Evolutionary conservation across 1,140 invertebrate genomes (phyloP).

Genomic region (Bombyx mandarina): DNA sequence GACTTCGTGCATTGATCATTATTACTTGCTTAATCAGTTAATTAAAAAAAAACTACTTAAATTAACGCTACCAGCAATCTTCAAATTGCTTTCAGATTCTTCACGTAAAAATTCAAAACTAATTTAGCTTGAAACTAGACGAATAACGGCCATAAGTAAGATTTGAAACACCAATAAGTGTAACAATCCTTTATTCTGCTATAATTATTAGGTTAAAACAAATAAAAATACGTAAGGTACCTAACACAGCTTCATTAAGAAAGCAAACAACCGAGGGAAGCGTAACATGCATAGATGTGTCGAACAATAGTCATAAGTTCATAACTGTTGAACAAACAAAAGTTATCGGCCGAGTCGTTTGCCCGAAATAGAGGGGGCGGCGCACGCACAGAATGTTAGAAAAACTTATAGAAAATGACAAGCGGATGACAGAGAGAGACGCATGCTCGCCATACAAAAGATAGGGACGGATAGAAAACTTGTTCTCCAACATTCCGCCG

Average conservation of each 20-base stretch:
- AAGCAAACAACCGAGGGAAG: slow-evolving; percentile 49
- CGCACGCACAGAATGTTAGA: slow-evolving; percentile 61
- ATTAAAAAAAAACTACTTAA: too few relatives aligned
- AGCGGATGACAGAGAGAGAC: slow-evolving; percentile 56
- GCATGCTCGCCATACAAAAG: slow-evolving; percentile 44
- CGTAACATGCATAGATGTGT: slow-evolving; percentile 57
- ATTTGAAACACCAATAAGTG: too few relatives aligned
- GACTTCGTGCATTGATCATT: too few relatives aligned
- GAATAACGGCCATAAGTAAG: too few relatives aligned
- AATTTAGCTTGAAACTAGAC: too few relatives aligned
- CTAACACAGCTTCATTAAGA: slow-evolving; percentile 50
- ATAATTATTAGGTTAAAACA: too few relatives aligned
- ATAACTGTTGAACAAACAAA: slow-evolving; percentile 63
- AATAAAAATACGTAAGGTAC: slow-evolving; percentile 11
- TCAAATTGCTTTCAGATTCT: too few relatives aligned
- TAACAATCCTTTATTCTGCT: too few relatives aligned
- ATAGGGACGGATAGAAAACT: slow-evolving; percentile 61
- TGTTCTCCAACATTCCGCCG: slow-evolving; percentile 65
- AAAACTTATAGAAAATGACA: slow-evolving; percentile 71
- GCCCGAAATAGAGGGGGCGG: slow-evolving; percentile 58
- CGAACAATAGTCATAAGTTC: slow-evolving; percentile 60
- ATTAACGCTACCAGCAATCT: too few relatives aligned
- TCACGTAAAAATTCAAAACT: too few relatives aligned
- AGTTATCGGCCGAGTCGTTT: slow-evolving; percentile 55
- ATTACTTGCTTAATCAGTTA: too few relatives aligned